A percentile compares a stretch with the other conserved stretches of the same genome.
These are phyloP conservation scores for Trichomalopsis sarcophagae DNA, from an alignment of 1,140 invertebrate species.

Conservation along the genomic window DNA sequence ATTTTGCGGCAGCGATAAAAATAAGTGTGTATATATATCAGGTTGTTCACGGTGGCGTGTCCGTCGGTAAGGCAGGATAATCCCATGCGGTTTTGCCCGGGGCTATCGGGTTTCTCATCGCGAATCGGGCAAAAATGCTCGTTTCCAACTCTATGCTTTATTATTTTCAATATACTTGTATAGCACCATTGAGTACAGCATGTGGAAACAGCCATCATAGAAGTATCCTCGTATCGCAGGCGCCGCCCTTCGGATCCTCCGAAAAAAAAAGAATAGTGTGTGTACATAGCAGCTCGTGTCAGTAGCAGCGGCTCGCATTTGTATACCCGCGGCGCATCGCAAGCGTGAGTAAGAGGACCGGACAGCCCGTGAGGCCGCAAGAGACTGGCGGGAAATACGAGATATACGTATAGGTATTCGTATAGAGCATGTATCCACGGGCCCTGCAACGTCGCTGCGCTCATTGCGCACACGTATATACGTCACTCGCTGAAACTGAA, in stretches of 20 bases:
- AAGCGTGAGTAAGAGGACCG: conserved; percentile 35
- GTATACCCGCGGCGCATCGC: not conserved
- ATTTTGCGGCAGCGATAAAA: not conserved
- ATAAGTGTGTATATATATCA: not conserved
- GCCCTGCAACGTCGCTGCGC: too few species aligned
- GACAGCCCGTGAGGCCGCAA: conserved; percentile 16
- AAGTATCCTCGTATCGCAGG: not conserved
- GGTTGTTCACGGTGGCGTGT: conserved; percentile 11
- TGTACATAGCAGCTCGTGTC: not conserved
- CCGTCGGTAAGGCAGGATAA: conserved; percentile 59
- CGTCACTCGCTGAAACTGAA: too few species aligned
- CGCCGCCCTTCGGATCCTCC: not conserved
- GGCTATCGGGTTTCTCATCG: conserved; percentile 27
- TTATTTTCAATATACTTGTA: too few species aligned
- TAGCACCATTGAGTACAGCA: not conserved
- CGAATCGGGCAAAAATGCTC: not conserved
- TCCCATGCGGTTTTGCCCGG: conserved; percentile 53
- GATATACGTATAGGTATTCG: not conserved
- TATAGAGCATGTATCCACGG: too few species aligned
- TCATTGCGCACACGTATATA: too few species aligned
- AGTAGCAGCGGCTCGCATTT: not conserved
- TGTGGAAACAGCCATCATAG: too few species aligned
- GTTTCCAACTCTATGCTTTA: too few species aligned
- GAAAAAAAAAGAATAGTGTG: not conserved
- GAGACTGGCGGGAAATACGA: not conserved